A percentile compares a stretch with the other conserved stretches of the same genome.
phyloP scores from a whole-genome alignment of 1,140 invertebrate genomes.

The Mercenaria mercenaria region DNA sequence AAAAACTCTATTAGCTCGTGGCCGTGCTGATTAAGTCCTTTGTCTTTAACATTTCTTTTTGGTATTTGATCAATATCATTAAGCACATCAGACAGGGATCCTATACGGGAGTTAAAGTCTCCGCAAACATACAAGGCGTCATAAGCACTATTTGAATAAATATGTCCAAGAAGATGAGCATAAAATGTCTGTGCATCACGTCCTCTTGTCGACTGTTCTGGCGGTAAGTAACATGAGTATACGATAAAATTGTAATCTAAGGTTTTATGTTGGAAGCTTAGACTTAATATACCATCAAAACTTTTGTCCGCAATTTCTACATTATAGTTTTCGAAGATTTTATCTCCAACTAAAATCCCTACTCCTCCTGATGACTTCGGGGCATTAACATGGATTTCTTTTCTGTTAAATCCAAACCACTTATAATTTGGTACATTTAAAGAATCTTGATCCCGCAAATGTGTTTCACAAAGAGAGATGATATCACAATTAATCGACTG shows the following conservation, averaged over 20 bases:
- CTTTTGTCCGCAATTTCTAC: conserved; percentile 33
- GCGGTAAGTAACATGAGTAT: conserved; percentile 46
- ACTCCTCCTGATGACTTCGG: conserved; percentile 67
- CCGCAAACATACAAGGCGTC: conserved; percentile 28
- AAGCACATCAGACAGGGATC: background rate
- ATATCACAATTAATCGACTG: conserved; percentile 33
- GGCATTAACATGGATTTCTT: conserved; percentile 52
- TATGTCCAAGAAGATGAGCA: conserved; percentile 41
- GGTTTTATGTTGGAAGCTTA: conserved; percentile 8
- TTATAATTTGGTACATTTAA: background rate
- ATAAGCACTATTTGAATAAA: conserved; percentile 18
- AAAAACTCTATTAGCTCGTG: conserved; percentile 54
- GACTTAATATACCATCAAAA: conserved; percentile 47
- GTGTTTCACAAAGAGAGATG: conserved; percentile 47
- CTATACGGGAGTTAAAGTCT: conserved; percentile 51
- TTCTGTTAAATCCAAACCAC: conserved; percentile 55
- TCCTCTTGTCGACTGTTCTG: conserved; percentile 25
- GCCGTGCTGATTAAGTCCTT: conserved; percentile 62
- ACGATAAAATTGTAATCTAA: conserved; percentile 51
- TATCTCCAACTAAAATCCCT: conserved; percentile 55
- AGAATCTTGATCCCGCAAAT: background rate
- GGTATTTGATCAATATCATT: background rate
- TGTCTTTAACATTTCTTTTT: conserved; percentile 1
- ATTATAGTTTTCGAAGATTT: conserved; percentile 5
- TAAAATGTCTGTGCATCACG: conserved; percentile 54